phyloP scores from a whole-genome alignment of 2,113 vertebrate species.

The Epinephelus cyanopodus region DNA sequence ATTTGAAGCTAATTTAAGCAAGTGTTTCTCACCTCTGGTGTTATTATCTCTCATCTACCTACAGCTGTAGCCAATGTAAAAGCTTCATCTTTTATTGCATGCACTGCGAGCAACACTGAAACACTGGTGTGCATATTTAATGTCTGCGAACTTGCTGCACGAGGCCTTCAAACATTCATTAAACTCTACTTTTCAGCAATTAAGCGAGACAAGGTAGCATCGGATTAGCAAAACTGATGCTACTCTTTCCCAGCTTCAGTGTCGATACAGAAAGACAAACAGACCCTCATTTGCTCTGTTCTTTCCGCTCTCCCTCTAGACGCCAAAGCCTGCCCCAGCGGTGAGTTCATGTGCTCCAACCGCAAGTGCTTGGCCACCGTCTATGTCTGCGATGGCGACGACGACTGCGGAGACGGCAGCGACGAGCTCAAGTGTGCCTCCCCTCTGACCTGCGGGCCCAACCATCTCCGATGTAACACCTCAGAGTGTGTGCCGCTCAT shows the following conservation, averaged over 20 bases:
- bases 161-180: neutral
- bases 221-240: neutral
- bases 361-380: constrained; percentile 90
- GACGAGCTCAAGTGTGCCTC: constrained; percentile 91
- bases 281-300: neutral
- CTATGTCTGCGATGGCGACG: constrained; percentile 93
- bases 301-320: constrained; percentile 62
- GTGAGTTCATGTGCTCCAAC: constrained; percentile 95
- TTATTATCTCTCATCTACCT: neutral
- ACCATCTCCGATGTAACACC: constrained; percentile 93
- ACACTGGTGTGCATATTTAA: neutral
- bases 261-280: neutral
- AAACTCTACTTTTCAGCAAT: neutral
- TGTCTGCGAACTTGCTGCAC: neutral
- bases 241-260: neutral
- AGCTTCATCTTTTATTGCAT: constrained; percentile 4
- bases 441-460: constrained; percentile 90
- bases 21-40: neutral
- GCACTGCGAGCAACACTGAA: neutral
- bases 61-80: neutral
- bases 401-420: constrained; percentile 93
- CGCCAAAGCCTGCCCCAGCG: constrained; percentile 86
- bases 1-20: neutral
- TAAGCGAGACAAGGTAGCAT: neutral
- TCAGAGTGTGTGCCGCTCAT: constrained; percentile 92